Base-by-base conservation (phyloP, 2,888 invertebrate species). In the Oxycera nigricornis region DNA sequence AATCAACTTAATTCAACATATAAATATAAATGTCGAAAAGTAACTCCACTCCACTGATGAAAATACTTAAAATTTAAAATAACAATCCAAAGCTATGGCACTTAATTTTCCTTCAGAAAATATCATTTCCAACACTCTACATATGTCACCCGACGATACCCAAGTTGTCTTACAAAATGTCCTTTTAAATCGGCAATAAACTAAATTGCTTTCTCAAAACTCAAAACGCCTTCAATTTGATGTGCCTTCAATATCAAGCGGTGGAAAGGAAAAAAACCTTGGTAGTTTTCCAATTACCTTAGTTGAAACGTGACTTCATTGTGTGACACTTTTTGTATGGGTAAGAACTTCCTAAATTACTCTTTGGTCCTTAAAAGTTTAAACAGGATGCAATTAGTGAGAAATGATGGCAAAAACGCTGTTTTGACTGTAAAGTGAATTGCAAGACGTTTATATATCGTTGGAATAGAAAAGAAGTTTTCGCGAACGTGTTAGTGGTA, bases 201-300 rank as follows among this genome's bases (percentile, higher is more conserved):
- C 65, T 65, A 65, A 65, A 65, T 65, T 65, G 65, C 65, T 65
- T 65, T 61, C 41, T 65, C 41, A 41, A 65, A 65, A 61, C 26
- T 65, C 30, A 61, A 61, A n/a, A 61, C 35, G 61, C 17, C 41
- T 39, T 41, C 55, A 2, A 65, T 65, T 65, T 26, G 41, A 65
- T 41, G 11, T 61, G 46, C 46, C 17, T 2, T 17, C 14, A 46
- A 3, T 17, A 7, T 7, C n/a, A 14, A 46, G 17, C 35, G 35
- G 35, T 35, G 24, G 55, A 55, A 2, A 61, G 61, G 20, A 2
- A 35, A 39, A 39, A 62, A 28, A 30, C 3, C 46, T 17, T 46
- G 24, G 65, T 65, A 65, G 65, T 65, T 65, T 65, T 65, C 65
- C 65, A 65, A 65, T 65, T 65, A 65, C 30, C 41, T 65, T 65